phyloP scores from a whole-genome alignment of 2,113 vertebrate species.

The Vulpes ferrilata region DNA sequence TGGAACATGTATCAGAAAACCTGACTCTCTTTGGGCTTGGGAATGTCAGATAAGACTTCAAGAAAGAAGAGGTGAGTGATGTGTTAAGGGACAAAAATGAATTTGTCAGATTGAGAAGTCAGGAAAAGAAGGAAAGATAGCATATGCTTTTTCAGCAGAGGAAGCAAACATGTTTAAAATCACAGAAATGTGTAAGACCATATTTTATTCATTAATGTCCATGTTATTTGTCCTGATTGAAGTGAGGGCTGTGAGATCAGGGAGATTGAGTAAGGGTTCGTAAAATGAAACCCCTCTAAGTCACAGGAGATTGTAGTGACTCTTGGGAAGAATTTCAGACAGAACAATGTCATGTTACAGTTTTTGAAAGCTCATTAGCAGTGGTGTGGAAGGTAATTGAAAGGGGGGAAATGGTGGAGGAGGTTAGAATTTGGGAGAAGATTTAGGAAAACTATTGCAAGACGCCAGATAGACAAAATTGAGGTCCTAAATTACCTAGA shows the following conservation, averaged over 20 bases:
- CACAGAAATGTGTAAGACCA: background rate
- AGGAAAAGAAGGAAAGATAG: background rate
- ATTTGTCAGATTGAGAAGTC: conserved; percentile 32
- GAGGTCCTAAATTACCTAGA: conserved; percentile 7
- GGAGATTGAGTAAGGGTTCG: conserved; percentile 20
- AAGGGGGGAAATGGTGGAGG: background rate
- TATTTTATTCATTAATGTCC: conserved; percentile 42
- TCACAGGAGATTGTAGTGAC: background rate
- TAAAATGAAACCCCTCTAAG: conserved; percentile 29
- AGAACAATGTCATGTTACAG: conserved; percentile 18
- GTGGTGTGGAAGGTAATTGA: background rate
- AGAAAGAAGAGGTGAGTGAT: conserved; percentile 2
- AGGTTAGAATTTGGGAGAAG: background rate
- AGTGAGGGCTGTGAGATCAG: conserved; percentile 21
- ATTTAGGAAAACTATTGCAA: conserved; percentile 40
- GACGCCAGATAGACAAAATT: background rate
- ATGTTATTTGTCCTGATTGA: conserved; percentile 31
- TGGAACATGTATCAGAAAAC: background rate
- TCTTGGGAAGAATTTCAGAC: conserved; percentile 43
- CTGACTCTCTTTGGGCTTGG: background rate
- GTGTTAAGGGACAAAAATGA: conserved; percentile 28
- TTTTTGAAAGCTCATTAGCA: conserved; percentile 19
- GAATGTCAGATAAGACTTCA: background rate
- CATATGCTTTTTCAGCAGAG: conserved; percentile 24
- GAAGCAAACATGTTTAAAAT: conserved; percentile 30